These are phyloP conservation scores for Paguma larvata DNA, from an alignment of 2,797 vertebrate genomes.

Conservation along the genomic window DNA sequence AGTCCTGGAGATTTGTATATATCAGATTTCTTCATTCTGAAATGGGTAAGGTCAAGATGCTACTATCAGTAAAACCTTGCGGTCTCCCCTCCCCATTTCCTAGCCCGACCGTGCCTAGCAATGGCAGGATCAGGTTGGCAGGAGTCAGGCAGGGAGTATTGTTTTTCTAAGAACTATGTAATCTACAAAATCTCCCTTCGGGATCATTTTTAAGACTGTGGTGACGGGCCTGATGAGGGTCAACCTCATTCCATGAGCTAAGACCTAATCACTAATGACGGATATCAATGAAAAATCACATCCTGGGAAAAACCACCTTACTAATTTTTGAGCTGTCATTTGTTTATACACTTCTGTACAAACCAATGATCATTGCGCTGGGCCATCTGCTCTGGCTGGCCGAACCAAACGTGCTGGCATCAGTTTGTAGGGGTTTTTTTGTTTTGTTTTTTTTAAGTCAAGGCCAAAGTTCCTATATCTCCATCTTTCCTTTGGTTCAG, in stretches of 20 bases:
- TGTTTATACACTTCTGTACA: constrained; percentile 9
- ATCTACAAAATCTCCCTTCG: not conserved
- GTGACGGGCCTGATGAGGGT: not conserved
- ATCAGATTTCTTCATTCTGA: constrained; percentile 49
- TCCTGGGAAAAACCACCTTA: not conserved
- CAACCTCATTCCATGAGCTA: not conserved
- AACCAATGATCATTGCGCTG: not conserved
- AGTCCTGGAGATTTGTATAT: constrained; percentile 14
- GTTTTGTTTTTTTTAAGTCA: not conserved
- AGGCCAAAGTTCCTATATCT: not conserved
- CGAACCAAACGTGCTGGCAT: not conserved
- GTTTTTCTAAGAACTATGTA: not conserved
- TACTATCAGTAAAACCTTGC: constrained; percentile 28
- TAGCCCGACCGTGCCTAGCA: not conserved
- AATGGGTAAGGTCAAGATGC: constrained; percentile 42
- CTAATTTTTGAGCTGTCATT: not conserved
- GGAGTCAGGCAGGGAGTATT: not conserved
- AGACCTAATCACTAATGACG: not conserved
- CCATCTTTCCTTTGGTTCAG: constrained; percentile 44
- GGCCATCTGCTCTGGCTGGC: not conserved
- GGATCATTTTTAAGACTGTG: not conserved
- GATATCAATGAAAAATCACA: not conserved
- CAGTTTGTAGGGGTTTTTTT: not conserved
- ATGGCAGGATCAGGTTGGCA: not conserved
- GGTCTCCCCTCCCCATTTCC: not conserved